These are phyloP conservation scores for Tetanocera ferruginea DNA, from an alignment of 2,888 invertebrate genomes.

Conservation along the genomic window DNA sequence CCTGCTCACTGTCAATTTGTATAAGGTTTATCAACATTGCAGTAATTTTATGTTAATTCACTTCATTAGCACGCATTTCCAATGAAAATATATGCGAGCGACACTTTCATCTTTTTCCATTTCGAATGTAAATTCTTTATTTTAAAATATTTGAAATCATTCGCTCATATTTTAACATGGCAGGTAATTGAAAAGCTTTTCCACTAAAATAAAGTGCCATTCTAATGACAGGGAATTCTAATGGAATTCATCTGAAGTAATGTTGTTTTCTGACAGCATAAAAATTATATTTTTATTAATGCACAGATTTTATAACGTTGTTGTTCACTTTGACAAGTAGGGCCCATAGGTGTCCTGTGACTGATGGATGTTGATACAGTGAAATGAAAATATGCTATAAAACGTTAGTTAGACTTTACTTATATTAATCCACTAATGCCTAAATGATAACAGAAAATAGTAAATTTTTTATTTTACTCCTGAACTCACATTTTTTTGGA, in stretches of 20 bases:
- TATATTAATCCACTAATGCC: too few relatives aligned
- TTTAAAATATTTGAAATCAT: background rate
- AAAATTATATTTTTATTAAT: background rate
- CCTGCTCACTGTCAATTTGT: background rate
- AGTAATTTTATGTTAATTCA: conserved; percentile 35
- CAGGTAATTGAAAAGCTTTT: background rate
- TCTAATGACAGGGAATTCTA: background rate
- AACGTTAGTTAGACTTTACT: too few relatives aligned
- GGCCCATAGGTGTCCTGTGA: too few relatives aligned
- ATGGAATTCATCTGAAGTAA: background rate
- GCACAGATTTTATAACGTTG: background rate
- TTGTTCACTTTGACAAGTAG: background rate
- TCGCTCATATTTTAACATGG: background rate
- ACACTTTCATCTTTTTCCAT: conserved; percentile 26
- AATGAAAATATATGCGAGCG: conserved; percentile 19
- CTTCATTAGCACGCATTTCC: conserved; percentile 29
- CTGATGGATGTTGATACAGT: too few relatives aligned
- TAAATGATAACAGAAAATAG: too few relatives aligned
- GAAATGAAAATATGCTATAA: too few relatives aligned
- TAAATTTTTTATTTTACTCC: too few relatives aligned
- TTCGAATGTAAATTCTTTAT: conserved; percentile 25
- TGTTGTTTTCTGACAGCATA: background rate
- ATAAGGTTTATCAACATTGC: background rate
- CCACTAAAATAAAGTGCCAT: background rate
- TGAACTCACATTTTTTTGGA: too few relatives aligned